Conservation (phyloP, 2,113 vertebrate species). For the Nestor notabilis region DNA sequence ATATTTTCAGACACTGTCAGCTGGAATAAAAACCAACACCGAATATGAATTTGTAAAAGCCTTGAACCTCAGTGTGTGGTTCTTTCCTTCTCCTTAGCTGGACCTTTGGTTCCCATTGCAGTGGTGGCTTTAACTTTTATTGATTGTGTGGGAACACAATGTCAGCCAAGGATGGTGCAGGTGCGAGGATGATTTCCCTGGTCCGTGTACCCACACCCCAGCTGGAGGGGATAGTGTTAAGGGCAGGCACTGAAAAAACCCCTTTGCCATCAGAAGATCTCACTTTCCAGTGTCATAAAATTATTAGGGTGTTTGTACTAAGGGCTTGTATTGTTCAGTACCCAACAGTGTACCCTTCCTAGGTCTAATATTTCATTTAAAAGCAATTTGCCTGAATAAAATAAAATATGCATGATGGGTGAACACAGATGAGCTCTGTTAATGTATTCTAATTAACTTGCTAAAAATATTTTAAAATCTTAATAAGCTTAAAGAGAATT, state of each 20-base stretch:
- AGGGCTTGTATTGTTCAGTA: slow-evolving; percentile 22
- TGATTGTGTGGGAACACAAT: background rate
- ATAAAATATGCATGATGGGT: slow-evolving; percentile 71
- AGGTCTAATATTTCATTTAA: slow-evolving; percentile 54
- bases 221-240: background rate
- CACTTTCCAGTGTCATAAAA: background rate
- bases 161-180: background rate
- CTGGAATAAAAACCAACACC: background rate
- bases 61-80: background rate
- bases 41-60: background rate
- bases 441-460: slow-evolving; percentile 73
- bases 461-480: slow-evolving; percentile 74
- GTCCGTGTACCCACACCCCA: rapidly evolving
- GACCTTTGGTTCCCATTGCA: background rate
- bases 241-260: rapidly evolving
- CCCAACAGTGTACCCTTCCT: background rate
- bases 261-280: background rate
- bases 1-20: background rate
- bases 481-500: slow-evolving; percentile 70
- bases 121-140: background rate
- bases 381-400: slow-evolving; percentile 65
- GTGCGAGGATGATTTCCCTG: background rate
- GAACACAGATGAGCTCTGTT: slow-evolving; percentile 69
- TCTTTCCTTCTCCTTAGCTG: background rate
- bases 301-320: background rate